Evolutionary conservation across 2,113 vertebrate genomes (phyloP), one percentile per base, ranked within the genome.

Genomic region (Heterotilapia buettikoferi): DNA sequence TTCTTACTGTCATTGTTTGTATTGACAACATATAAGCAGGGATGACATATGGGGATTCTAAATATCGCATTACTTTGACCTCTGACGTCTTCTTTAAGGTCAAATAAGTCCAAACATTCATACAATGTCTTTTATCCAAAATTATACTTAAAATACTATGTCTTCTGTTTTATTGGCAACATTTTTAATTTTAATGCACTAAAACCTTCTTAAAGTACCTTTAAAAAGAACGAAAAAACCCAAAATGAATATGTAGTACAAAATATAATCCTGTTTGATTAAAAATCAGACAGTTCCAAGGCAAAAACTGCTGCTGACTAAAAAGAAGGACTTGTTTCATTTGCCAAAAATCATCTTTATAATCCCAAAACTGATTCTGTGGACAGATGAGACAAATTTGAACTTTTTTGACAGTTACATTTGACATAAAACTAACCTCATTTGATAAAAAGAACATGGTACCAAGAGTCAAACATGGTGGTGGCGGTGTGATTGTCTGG

Each of bases 211-310:
- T 36, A 1, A 36, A 7, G 33, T 59, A 59, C 56, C 56, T 59
- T 59, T 59, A 2, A 59, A 13, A 59, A 9, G 13, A 29, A 59
- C 26, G 16, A 59, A 4, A 31, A 59, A 29, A 31, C 14, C 56
- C 26, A 2, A 59, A 59, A 29, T 59, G 5, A 59, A 29, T 59
- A 59, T 59, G 24, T 59, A 59, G 2, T 9, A 59, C 56, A 31
- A 59, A 31, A 59, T 31, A 59, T 29, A 59, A 59, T 59, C 7
- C 14, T 3, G 56, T 31, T 59, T 18, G 56, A 3, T 16, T 9
- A 3, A 0, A 18, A 59, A 31, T 29, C 4, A 3, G 56, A 31
- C 0, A 2, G 26, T 59, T 31, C 14, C 0, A 0, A 59, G 26
- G 26, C 56, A 3, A 31, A 59, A 59, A 18, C 14, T 59, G 56